Conservation (phyloP, 1,140 invertebrate species). For the Gryllus bimaculatus region DNA sequence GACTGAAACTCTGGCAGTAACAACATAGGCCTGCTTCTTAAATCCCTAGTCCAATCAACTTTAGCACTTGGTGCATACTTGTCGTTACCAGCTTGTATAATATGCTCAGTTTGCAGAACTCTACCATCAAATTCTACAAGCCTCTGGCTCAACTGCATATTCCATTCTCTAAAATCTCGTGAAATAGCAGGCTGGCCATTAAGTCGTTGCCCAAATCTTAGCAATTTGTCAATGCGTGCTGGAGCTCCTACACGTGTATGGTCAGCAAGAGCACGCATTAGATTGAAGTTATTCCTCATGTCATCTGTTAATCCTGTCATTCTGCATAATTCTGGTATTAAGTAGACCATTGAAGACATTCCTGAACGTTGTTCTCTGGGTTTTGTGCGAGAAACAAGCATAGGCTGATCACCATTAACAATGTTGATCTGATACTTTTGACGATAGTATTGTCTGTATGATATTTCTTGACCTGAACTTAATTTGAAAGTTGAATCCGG, state of each 20-base stretch:
- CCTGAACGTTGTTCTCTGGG: constrained; percentile 50
- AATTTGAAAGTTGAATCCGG: constrained; percentile 59
- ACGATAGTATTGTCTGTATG: constrained; percentile 71
- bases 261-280: constrained; percentile 51
- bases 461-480: constrained; percentile 44
- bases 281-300: constrained; percentile 35
- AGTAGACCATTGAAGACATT: constrained; percentile 45
- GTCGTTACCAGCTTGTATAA: constrained; percentile 5
- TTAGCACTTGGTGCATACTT: constrained; percentile 23
- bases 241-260: constrained; percentile 54
- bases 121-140: constrained; percentile 50
- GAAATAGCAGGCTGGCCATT: constrained; percentile 21
- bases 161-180: constrained; percentile 49
- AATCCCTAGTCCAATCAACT: constrained; percentile 53
- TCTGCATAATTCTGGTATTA: constrained; percentile 65
- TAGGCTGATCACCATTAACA: constrained; percentile 44
- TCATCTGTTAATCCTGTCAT: constrained; percentile 47
- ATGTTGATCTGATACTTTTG: constrained; percentile 55
- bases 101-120: constrained; percentile 39
- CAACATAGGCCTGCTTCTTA: constrained; percentile 33
- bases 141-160: constrained; percentile 46
- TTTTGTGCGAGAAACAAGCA: constrained; percentile 51
- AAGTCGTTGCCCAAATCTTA: constrained; percentile 49
- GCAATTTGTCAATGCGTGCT: constrained; percentile 47
- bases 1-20: background rate